These are phyloP conservation scores for Clytia hemisphaerica DNA, from an alignment of 30 jellyfish, hydroid and myxozoan species.

Conservation along the genomic window DNA sequence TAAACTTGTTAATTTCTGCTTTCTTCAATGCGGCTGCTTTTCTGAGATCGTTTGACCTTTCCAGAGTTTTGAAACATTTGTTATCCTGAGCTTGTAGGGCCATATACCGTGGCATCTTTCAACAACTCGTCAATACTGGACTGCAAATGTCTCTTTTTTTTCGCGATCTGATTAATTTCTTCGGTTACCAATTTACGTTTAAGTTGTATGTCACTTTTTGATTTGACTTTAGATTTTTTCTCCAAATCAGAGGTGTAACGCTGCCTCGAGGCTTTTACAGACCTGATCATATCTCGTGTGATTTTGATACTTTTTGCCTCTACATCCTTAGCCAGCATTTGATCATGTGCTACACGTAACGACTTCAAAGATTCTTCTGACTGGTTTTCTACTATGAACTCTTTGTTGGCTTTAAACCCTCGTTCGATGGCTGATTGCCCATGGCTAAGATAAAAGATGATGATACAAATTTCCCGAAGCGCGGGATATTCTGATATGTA, in stretches of 20 bases:
- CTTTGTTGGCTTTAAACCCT: constrained; percentile 17
- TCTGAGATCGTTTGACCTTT: not conserved
- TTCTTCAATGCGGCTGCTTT: not conserved
- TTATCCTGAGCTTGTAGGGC: not conserved
- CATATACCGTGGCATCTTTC: not conserved
- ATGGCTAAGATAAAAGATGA: constrained; percentile 13
- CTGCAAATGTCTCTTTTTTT: too few relatives aligned
- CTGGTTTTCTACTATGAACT: not conserved
- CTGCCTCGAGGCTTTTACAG: not conserved
- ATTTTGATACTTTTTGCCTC: too few relatives aligned
- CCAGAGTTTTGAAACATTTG: not conserved
- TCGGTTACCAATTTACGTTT: not conserved
- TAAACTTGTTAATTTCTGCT: too few relatives aligned
- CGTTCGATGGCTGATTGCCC: constrained; percentile 26
- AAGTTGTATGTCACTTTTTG: not conserved
- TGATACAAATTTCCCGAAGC: not conserved
- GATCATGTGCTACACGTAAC: not conserved
- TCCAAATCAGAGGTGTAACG: too few relatives aligned
- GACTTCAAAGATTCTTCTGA: constrained; percentile 6
- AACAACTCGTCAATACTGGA: not conserved
- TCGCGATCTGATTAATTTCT: not conserved
- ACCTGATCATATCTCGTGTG: too few relatives aligned
- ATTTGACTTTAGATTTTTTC: not conserved
- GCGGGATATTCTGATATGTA: not conserved
- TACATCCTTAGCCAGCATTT: not conserved